Percentiles rank a stretch among this genome's conserved stretches.
Evolutionary conservation across 2,797 vertebrate genomes (phyloP).

Genomic region (Morus bassanus): DNA sequence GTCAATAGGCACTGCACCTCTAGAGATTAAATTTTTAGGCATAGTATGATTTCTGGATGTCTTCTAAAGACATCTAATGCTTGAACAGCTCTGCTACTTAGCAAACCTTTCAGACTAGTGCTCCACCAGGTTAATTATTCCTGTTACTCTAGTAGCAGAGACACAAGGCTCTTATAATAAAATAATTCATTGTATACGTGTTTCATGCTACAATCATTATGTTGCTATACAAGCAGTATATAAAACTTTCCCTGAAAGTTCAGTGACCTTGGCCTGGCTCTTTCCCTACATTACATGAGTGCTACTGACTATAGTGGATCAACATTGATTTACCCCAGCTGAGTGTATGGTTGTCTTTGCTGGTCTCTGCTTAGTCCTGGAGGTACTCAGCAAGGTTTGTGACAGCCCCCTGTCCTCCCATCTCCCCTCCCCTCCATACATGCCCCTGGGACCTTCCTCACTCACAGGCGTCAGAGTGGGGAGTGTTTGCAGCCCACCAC

Average conservation of each 20-base stretch:
- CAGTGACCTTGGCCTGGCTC: neutral
- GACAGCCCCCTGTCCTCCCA: neutral
- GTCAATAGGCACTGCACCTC: neutral
- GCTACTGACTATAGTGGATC: neutral
- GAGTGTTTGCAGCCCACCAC: neutral
- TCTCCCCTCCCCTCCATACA: neutral
- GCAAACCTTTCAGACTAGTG: neutral
- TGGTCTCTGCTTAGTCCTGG: neutral
- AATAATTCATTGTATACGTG: neutral
- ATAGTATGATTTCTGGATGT: neutral
- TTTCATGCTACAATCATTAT: neutral
- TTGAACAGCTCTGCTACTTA: neutral
- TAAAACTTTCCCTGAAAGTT: neutral
- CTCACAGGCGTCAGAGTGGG: fast-evolving
- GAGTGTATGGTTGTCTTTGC: neutral
- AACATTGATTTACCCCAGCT: neutral
- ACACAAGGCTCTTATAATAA: neutral
- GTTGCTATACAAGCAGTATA: neutral
- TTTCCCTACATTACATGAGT: neutral
- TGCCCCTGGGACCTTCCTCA: neutral
- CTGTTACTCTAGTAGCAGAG: neutral
- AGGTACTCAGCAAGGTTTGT: neutral
- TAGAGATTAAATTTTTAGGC: neutral
- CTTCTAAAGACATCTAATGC: neutral
- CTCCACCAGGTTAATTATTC: neutral